phyloP scores from a whole-genome alignment of 2,888 invertebrate genomes.

The Ashinkailepas kermadecensis region DNA sequence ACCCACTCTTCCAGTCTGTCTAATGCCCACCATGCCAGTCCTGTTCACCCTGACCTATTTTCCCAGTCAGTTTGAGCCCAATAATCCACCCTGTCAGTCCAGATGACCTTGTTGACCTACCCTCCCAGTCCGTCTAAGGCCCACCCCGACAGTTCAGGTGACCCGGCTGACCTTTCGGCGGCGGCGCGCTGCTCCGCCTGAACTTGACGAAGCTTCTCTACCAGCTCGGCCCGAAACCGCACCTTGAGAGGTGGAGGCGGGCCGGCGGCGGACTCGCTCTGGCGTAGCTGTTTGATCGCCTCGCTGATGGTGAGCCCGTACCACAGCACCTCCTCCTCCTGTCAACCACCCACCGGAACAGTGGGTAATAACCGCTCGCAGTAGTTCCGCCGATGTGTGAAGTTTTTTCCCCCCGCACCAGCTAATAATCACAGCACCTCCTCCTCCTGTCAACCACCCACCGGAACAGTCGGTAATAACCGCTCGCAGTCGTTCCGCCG shows the following conservation, averaged over 20 bases:
- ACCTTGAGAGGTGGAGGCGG: constrained; percentile 28
- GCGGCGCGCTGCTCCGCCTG: not conserved
- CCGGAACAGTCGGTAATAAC: too few species aligned
- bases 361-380: not conserved
- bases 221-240: constrained; percentile 29
- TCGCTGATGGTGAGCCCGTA: constrained; percentile 31
- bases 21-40: not conserved
- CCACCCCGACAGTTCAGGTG: too few species aligned
- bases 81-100: not conserved
- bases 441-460: not conserved
- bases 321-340: constrained; percentile 33
- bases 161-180: too few species aligned
- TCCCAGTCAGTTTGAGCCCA: not conserved
- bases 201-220: constrained; percentile 23
- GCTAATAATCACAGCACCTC: not conserved
- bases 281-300: constrained; percentile 29
- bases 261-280: constrained; percentile 25
- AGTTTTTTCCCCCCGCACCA: not conserved
- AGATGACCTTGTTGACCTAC: not conserved
- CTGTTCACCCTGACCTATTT: not conserved
- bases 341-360: too few species aligned
- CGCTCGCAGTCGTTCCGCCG: not conserved
- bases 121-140: not conserved
- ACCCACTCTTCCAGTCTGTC: too few species aligned
- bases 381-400: not conserved